Base-by-base conservation (phyloP, 2,113 vertebrate genomes). In the Cavia aperea region DNA sequence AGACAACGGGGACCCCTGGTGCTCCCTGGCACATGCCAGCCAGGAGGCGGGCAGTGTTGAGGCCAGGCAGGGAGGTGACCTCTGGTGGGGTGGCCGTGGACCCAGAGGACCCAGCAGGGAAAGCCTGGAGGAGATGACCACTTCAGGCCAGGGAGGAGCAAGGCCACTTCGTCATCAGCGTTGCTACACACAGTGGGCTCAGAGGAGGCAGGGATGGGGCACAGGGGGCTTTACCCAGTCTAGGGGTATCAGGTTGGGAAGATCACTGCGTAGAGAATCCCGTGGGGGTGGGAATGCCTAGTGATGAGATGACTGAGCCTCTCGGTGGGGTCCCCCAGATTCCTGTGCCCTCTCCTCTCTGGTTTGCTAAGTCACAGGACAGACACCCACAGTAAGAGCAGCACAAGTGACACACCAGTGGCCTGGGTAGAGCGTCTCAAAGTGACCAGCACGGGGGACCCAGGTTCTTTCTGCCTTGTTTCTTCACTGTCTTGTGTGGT, bases 1-100 rank as follows among this genome's bases (percentile, higher is more conserved):
- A 79, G 79, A 13, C 5, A 1, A 1, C 0, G 92, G 98, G 98
- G 98, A 91, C 88, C 95, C 89, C 62, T 54, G n/a, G 77, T 31
- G 68, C 95, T 94, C 96, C 96, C 94, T 92, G 92, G 83, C 62
- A 86, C 79, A 82, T 33, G 90, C 88, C 33, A 46, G 39, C 58
- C 24, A 39, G 49, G 79, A 23, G 31, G 19, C 26, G 11, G 63
- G 60, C 4, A 33, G 51, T 15, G 46, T 31, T 7, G 21, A 49
- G 81, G 39, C 60, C 31, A 1, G 46, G 68, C 23, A 1, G 39
- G 4, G n/a, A 62, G 63, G 39, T 23, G 56, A 39, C 39, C 73
- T 82, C 36, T 12, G 29, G 29, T 16, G 49, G 23, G 11, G 39
- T 12, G 58, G 43, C 46, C 12, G 1, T 43, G n/a, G 31, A 6